Percentiles rank a stretch among this genome's conserved stretches.
phyloP scores from a whole-genome alignment of 2,888 invertebrate species.

The Scaeva pyrastri region DNA sequence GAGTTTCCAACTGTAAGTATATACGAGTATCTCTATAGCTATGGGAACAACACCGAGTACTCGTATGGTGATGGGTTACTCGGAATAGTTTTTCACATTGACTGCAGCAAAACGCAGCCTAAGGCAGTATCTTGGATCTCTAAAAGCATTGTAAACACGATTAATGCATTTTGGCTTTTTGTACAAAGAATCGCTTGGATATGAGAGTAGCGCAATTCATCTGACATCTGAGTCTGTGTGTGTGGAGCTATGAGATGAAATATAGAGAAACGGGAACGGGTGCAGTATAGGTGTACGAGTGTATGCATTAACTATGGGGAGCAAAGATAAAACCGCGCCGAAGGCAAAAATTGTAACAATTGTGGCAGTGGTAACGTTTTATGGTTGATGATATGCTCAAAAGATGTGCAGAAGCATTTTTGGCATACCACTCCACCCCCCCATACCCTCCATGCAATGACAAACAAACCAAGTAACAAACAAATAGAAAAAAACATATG shows the following conservation, averaged over 20 bases:
- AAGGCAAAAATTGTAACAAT: constrained; percentile 32
- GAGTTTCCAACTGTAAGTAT: too few species aligned
- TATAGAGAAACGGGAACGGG: too few species aligned
- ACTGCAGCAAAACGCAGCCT: constrained; percentile 30
- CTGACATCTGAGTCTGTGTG: neutral
- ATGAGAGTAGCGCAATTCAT: neutral
- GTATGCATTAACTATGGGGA: neutral
- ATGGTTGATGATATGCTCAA: constrained; percentile 28
- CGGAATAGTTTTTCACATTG: constrained; percentile 42
- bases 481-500: neutral
- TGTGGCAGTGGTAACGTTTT: constrained; percentile 14
- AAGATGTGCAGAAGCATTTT: constrained; percentile 50
- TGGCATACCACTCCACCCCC: neutral
- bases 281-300: too few species aligned
- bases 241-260: neutral
- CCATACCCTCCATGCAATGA: constrained; percentile 44
- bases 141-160: constrained; percentile 73
- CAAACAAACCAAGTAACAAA: constrained; percentile 37
- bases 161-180: constrained; percentile 70
- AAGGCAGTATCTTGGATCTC: constrained; percentile 66
- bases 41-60: neutral
- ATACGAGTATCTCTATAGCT: neutral
- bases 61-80: neutral
- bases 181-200: neutral
- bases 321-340: constrained; percentile 14